Conservation (phyloP, 2,797 vertebrate genomes). For the Xiphophorus birchmanni region DNA sequence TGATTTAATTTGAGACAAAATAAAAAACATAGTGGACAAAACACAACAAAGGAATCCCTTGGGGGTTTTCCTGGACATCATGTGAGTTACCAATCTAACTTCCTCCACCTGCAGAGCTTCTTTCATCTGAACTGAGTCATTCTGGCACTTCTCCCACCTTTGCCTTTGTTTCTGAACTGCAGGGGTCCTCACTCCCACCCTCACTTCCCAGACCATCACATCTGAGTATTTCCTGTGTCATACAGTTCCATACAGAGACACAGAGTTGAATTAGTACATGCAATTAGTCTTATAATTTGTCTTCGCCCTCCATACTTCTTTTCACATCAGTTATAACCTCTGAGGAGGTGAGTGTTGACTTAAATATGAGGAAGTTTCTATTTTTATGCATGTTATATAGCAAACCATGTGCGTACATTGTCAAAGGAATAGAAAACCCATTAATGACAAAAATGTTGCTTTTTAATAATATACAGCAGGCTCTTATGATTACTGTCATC, state of each 20-base stretch:
- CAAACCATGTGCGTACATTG: no score
- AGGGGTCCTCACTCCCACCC: conserved; percentile 38
- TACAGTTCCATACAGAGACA: background rate
- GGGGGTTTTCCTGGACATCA: conserved; percentile 44
- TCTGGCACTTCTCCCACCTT: conserved; percentile 63
- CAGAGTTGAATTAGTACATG: background rate
- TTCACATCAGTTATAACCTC: no score
- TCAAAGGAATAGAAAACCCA: background rate
- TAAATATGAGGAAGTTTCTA: background rate
- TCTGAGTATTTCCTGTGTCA: conserved; percentile 17
- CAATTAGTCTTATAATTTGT: background rate
- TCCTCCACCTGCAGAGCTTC: conserved; percentile 67
- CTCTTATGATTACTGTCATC: no score
- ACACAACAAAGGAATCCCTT: background rate
- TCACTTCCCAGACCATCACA: conserved; percentile 6
- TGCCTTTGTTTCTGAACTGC: conserved; percentile 60
- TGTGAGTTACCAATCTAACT: conserved; percentile 62
- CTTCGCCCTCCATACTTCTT: no score
- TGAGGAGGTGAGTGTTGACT: background rate
- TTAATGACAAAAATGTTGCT: background rate
- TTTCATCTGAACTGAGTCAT: conserved; percentile 66
- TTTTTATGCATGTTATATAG: background rate
- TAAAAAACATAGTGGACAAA: background rate
- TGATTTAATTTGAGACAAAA: background rate
- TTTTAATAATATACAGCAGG: no score